Evolutionary conservation across 2,797 vertebrate species (phyloP), one percentile per base, ranked within the genome.

Genomic region (Lutra lutra): DNA sequence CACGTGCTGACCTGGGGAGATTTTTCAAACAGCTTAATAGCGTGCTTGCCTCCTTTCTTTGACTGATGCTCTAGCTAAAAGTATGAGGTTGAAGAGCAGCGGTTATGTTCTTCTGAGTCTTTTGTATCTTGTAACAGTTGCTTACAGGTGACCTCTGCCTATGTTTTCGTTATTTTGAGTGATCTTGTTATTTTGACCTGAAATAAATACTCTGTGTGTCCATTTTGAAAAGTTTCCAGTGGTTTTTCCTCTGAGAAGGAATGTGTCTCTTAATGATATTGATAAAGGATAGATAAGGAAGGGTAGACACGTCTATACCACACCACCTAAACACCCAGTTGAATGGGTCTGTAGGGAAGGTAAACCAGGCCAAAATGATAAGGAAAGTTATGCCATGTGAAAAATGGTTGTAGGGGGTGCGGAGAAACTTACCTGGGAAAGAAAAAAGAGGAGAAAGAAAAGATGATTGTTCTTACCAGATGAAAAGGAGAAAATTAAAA

Each of bases 1-100:
- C 98, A 96, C 98, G 96, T 98, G 98, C 98, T 98, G 98, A 98
- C 98, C 98, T 96, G 97, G 96, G 95, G 96, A 98, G 98, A 94
- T 97, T 98, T 91, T 98, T 98, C 98, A 96, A 98, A 97, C 97
- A 97, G 97, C 75, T 92, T 98, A 97, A 98, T 96, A 95, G 97
- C 93, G 91, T 97, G 96, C 95, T 98, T 98, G 93, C 94, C 97
- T 98, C 96, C 79, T 98, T 98, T 98, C 90, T 80, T 98, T 98
- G 95, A 92, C 92, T 97, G 97, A 94, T 98, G 94, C 94, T 92
- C 85, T 93, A 91, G 80, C 82, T 86, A 66, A 96, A 95, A 98
- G 89, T 95, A 25, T 96, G 62, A 82, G 38, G 78, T 91, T 90
- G 83, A 98, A 97, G 73, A 96, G 93, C 66, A 96, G 25, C 35